Percentiles rank a stretch among this genome's conserved stretches.
phyloP scores from a whole-genome alignment of 1,140 invertebrate genomes.

The Drosophila saltans region DNA sequence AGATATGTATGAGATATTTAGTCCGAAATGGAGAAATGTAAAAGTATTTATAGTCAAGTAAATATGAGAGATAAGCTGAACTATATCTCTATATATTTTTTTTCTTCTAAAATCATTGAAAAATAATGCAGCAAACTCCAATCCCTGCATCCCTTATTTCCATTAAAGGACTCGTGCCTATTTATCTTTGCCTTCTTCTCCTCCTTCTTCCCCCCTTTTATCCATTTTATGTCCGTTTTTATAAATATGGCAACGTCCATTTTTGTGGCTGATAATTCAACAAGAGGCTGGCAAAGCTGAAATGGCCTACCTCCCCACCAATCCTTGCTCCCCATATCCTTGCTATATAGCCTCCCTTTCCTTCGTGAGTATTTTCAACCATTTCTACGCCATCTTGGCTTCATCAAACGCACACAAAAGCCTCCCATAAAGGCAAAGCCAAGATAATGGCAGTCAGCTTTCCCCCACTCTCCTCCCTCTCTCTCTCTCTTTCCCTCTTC shows the following conservation, averaged over 20 bases:
- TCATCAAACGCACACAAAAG: slow-evolving; percentile 81
- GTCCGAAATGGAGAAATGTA: no score
- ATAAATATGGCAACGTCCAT: slow-evolving; percentile 79
- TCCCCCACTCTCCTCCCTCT: neutral
- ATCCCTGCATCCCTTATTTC: slow-evolving; percentile 7
- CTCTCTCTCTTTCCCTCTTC: neutral
- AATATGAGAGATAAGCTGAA: neutral
- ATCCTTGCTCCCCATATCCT: slow-evolving; percentile 7
- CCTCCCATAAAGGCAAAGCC: slow-evolving; percentile 80
- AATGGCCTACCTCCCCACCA: slow-evolving; percentile 39
- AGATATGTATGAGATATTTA: no score
- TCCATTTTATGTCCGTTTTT: slow-evolving; percentile 46
- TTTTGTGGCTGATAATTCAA: slow-evolving; percentile 80
- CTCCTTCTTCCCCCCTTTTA: neutral
- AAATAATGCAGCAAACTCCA: neutral
- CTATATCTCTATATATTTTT: neutral
- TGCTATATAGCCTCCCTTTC: neutral
- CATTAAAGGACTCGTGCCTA: neutral
- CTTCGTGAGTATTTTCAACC: slow-evolving; percentile 37
- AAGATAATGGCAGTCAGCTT: slow-evolving; percentile 67
- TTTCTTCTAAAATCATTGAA: neutral
- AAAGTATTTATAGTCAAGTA: neutral
- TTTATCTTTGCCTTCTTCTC: neutral
- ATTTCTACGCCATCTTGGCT: slow-evolving; percentile 79
- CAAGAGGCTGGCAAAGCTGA: slow-evolving; percentile 43